Evolutionary conservation across 1,140 invertebrate species (phyloP).

Genomic region (Dreissena polymorpha): DNA sequence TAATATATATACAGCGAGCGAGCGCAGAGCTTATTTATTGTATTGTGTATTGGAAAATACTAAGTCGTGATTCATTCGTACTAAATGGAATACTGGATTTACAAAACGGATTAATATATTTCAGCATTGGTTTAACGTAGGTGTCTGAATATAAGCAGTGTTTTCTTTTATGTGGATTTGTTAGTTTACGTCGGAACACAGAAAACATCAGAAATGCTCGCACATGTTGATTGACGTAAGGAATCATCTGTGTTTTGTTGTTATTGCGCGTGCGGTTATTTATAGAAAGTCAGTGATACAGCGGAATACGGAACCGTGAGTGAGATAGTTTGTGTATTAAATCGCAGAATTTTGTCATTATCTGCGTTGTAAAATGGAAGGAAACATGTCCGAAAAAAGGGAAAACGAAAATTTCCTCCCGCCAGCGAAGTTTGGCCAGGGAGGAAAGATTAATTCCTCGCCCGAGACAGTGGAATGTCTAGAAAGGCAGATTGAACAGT

Average conservation of each 20-base stretch:
- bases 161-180: too few relatives aligned
- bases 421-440: neutral
- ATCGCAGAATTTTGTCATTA: constrained; percentile 9
- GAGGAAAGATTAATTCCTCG: constrained; percentile 12
- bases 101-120: too few relatives aligned
- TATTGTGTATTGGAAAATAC: constrained; percentile 21
- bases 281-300: constrained; percentile 1
- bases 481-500: constrained; percentile 23
- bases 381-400: constrained; percentile 14
- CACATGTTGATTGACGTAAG: too few relatives aligned
- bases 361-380: constrained; percentile 2
- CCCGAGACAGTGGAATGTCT: constrained; percentile 6
- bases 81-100: neutral
- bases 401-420: constrained; percentile 17
- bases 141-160: too few relatives aligned
- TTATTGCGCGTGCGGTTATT: constrained; percentile 19
- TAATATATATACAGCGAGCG: constrained; percentile 18
- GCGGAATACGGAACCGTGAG: neutral
- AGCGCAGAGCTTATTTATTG: constrained; percentile 12
- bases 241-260: too few relatives aligned
- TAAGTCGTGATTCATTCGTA: neutral
- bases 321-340: neutral
- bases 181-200: too few relatives aligned
- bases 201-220: too few relatives aligned
- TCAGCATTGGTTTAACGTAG: too few relatives aligned